Evolutionary conservation across 2,797 vertebrate genomes (phyloP).

Genomic region (Halcyon badia): DNA sequence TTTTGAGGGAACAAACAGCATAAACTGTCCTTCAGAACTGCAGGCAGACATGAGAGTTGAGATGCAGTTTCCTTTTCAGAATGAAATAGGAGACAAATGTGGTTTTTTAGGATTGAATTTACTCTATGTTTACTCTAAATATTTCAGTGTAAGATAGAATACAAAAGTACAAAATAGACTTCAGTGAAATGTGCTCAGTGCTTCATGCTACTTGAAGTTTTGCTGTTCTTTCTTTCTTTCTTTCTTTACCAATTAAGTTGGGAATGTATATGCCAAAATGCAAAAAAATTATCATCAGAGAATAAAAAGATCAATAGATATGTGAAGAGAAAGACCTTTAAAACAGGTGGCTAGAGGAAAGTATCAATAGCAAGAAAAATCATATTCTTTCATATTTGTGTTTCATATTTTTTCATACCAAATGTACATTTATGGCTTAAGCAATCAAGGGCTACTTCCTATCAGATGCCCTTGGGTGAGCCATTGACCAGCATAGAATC

Average conservation of each 20-base stretch:
- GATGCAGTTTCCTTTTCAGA: background rate
- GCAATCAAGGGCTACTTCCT: background rate
- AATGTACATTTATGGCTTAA: background rate
- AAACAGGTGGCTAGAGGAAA: background rate
- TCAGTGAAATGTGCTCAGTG: background rate
- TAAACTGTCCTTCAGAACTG: background rate
- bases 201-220: background rate
- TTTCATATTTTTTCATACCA: background rate
- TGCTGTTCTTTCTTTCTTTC: background rate
- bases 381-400: background rate
- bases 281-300: background rate
- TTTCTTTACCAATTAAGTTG: background rate
- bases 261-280: background rate
- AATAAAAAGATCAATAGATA: background rate
- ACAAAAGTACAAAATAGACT: constrained; percentile 3
- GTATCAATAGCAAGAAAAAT: background rate
- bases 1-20: constrained; percentile 20
- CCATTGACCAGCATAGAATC: background rate
- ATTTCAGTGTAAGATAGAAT: constrained; percentile 7
- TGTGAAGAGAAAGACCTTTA: background rate
- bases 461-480: background rate
- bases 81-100: constrained; percentile 22
- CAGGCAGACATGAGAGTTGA: background rate
- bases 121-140: constrained; percentile 43
- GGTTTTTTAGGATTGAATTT: background rate